Base-by-base conservation (phyloP, 1,140 invertebrate species). In the Drosophila dunni region DNA sequence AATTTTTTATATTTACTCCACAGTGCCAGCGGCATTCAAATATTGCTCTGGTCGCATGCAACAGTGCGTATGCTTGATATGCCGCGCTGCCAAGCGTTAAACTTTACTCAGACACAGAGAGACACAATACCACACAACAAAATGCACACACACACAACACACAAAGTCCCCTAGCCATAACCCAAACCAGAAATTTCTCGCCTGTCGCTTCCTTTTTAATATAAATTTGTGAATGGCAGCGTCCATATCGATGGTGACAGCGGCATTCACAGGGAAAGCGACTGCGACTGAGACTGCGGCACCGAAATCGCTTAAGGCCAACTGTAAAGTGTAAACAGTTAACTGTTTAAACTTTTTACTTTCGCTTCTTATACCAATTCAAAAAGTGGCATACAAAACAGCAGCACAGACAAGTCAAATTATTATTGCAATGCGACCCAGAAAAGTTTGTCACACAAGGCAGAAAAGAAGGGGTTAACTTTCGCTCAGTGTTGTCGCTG, bases 61-160 rank as follows among this genome's bases (percentile, higher is more conserved):
- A 83, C 81, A 84, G 81, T 84, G 81, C 81, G 81, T 84, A 84
- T 84, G 58, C 73, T 77, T 78, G 69, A 84, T 78, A 75, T 75
- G 73, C 48, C 58, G 46, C 57, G 34, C 61, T 73, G 61, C 64
- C 69, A 70, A 74, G 44, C 69, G 68, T 75, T 58, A 53, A 72
- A 50, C 68, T 66, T 53, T 56, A 7, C 68, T 5, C 36, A 40
- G 38, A 38, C 33, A 3, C 29, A 53, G n/a, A 13, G 11, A 48
- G 17, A 5, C 42, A 45, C 13, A 46, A 20, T 29, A 29, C 24
- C 0, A 29, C 24, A 29, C 24, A 29, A 29, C 24, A 29, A 3
- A 29, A 29, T 6, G 5, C 24, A 29, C 24, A 29, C 24, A 29
- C 24, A 29, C 24, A 29, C 24, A 29, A 29, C 24, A 29, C 24